Conservation (phyloP, 2,797 vertebrate species). For the Molossus molossus region DNA sequence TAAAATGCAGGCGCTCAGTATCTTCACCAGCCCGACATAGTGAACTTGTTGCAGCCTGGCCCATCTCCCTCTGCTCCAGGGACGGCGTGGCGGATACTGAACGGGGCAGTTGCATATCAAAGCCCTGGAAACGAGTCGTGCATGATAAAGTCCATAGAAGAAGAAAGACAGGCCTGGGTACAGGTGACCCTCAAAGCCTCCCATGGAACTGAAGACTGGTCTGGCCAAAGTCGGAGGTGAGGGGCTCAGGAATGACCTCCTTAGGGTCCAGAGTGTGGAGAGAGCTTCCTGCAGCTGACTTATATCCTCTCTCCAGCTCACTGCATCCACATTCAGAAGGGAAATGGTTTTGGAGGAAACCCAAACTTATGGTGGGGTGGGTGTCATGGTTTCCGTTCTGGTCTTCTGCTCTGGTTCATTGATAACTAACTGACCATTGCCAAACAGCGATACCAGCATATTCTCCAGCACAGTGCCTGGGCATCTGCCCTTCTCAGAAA, state of each 20-base stretch:
- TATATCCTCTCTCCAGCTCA: constrained; percentile 63
- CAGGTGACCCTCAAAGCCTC: constrained; percentile 86
- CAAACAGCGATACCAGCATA: neutral
- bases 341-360: constrained; percentile 71
- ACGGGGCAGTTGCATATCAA: constrained; percentile 64
- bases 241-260: neutral
- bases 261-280: neutral
- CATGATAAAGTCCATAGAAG: constrained; percentile 84
- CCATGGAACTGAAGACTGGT: constrained; percentile 75
- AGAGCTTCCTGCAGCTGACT: neutral
- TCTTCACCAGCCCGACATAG: constrained; percentile 81
- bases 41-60: constrained; percentile 3
- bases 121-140: constrained; percentile 80
- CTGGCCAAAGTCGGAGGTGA: neutral
- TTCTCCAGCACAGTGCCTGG: neutral
- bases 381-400: constrained; percentile 77
- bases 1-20: constrained; percentile 79
- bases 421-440: constrained; percentile 41
- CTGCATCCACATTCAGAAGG: neutral
- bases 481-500: neutral
- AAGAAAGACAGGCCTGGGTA: constrained; percentile 84
- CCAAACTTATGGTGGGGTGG: constrained; percentile 72
- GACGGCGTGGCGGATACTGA: constrained; percentile 51
- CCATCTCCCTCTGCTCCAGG: constrained; percentile 70
- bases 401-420: constrained; percentile 75